Evolutionary conservation across 2,797 vertebrate genomes (phyloP), one percentile per base, ranked within the genome.

Genomic region (Thaleichthys pacificus): DNA sequence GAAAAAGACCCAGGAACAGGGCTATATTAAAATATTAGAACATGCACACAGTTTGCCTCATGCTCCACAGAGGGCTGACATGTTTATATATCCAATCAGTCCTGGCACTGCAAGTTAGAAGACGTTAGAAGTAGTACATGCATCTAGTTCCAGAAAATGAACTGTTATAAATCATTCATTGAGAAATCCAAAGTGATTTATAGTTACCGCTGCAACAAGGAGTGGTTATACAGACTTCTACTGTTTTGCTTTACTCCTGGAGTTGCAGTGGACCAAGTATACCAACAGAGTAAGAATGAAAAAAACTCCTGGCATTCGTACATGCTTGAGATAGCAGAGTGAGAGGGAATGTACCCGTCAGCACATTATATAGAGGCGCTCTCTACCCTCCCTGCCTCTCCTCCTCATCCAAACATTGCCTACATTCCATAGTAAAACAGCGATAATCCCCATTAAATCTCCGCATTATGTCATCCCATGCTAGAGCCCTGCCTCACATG

Each of bases 381-480:
- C 71, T 60, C 56, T 47, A 15, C 24, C 1, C 14, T 1, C 17
- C 56, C 19, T 5, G 3, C 19, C 17, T 17, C 8, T 21, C 19
- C 62, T 47, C 19, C 81, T 75, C 64, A 74, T 75, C 76, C 80
- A 79, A 85, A 78, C 77, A 71, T 83, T 70, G 76, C 73, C 54
- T 63, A 67, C 78, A 84, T 88, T 88, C 85, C 88, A 73, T 66
- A 69, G 78, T 38, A 56, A 64, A 87, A 76, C 47, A 15, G 77
- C 15, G 71, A 77, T 86, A 90, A 88, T 90, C 85, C 87, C 63
- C 70, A 62, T 5, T 26, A 78, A 76, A 77, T 75, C 76, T 77
- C 24, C 67, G 54, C 75, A 72, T 79, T 67, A 81, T 71, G 75
- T 87, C 82, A 83, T 58, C 47, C 68, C 24, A 24, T 42, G 9